Evolutionary conservation across 92 coral and sea anemone species (phyloP), one percentile per base, ranked within the genome.

Genomic region (Pocillopora meandrina): DNA sequence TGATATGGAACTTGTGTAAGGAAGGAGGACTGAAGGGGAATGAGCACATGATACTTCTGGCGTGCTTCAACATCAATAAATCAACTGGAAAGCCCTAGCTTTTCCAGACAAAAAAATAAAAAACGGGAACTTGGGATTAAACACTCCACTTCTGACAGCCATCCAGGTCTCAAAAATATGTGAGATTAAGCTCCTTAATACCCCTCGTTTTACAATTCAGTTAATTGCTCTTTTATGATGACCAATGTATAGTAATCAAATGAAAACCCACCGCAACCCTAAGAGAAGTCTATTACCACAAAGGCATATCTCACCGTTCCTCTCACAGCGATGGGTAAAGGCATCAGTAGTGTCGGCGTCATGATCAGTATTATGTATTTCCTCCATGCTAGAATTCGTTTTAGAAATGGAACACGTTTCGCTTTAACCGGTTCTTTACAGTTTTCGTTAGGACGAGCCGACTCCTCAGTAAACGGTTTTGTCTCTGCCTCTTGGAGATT

Each of bases 301-400:
- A 59, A 77, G 21, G 21, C 9, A 42, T 42, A 14, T 74, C 95
- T 75, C 78, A 91, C 95, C 87, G 79, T 85, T 77, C 86, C 90
- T 15, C 64, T 74, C 12, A 91, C 83, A 35, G 92, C 71, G 15
- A 86, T 83, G 1, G 95, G 95, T n/a, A 91, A 17, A 3, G 95
- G 95, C 66, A 82, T 74, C 57, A 91, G 86, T 0, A 91, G 31
- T 6, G 86, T 36, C 12, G 95, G 95, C 31, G 95, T 89, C 16
- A 89, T 57, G 21, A 82, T 52, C 74, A 91, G 77, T 65, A 91
- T 91, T 56, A 91, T 15, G 18, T 78, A 85, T 34, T 75, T 87
- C 23, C 87, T 87, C 90, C 95, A 91, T 67, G 78, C 84, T 16
- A 84, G 35, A 10, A 88, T 36, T 61, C 80, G 87, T 76, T 87